phyloP scores from a whole-genome alignment of 1,140 invertebrate genomes.

The Zaprionus ghesquierei region DNA sequence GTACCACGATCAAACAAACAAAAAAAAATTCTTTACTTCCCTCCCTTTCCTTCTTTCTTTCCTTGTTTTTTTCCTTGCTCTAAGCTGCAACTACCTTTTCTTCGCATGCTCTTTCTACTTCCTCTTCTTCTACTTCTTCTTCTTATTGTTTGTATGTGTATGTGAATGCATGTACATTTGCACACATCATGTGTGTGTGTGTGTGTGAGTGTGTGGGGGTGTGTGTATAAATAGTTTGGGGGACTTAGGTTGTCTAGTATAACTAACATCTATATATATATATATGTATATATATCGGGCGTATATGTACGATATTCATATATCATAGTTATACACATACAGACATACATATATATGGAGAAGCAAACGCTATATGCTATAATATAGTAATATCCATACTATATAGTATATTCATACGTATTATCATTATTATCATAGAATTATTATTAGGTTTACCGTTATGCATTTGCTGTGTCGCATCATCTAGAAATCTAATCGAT shows the following conservation, averaged over 20 bases:
- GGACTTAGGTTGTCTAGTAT: background rate
- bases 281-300: no score
- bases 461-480: slow-evolving; percentile 2
- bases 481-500: slow-evolving; percentile 1
- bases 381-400: background rate
- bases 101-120: background rate
- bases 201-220: background rate
- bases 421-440: slow-evolving; percentile 36
- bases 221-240: background rate
- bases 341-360: background rate
- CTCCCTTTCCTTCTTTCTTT: background rate
- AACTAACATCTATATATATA: background rate
- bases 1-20: slow-evolving; percentile 64
- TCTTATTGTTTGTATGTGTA: background rate
- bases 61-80: background rate
- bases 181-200: background rate
- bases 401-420: slow-evolving; percentile 17
- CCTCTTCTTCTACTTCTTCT: background rate
- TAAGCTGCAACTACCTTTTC: background rate
- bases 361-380: background rate
- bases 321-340: background rate
- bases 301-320: background rate
- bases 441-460: slow-evolving; percentile 16
- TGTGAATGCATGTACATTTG: slow-evolving; percentile 1
- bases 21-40: slow-evolving; percentile 48